Evolutionary conservation across 1,140 invertebrate genomes (phyloP), one percentile per base, ranked within the genome.

Genomic region (Philotrypesis tridentata): DNA sequence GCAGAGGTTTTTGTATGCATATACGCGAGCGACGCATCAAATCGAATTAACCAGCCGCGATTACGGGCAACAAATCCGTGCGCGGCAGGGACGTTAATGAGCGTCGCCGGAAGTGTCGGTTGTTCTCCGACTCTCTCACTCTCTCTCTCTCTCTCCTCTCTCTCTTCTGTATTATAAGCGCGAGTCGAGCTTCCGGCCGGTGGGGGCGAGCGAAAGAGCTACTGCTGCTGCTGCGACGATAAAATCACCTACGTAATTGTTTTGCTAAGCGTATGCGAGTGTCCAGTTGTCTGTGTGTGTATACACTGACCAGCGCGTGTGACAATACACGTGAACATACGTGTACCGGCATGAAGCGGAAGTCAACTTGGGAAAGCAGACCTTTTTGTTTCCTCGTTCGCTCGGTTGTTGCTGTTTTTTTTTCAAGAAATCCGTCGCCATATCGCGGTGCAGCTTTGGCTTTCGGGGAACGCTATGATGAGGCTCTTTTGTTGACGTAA

Each of bases 231-330:
- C 84, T 17, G 74, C 85, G 86, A 17, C 88, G 91, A 92, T 92
- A 92, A 92, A 91, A 92, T 92, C 91, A 89, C 87, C 88, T 88
- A 87, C 88, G 88, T 91, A 92, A 92, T 92, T 92, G 91, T 92
- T 90, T 91, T 87, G 88, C 89, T 91, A 91, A 91, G 89, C 89
- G 90, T 91, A 91, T 89, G 90, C 88, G 90, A 90, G 87, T 89
- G 86, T 89, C 88, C 89, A 87, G 87, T 37, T 80, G 77, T 78
- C 79, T 29, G 77, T 74, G n/a, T n/a, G n/a, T n/a, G n/a, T n/a
- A n/a, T n/a, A 82, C 61, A 79, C 77, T 79, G 79, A 70, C 77
- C 48, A 81, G 72, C 27, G 72, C 67, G 72, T 75, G 40, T 77
- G 78, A 70, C 61, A 71, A 79, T 79, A 68, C 40, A 68, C 40